Conservation (phyloP, 2,113 vertebrate genomes). For the Stigmatopora nigra region DNA sequence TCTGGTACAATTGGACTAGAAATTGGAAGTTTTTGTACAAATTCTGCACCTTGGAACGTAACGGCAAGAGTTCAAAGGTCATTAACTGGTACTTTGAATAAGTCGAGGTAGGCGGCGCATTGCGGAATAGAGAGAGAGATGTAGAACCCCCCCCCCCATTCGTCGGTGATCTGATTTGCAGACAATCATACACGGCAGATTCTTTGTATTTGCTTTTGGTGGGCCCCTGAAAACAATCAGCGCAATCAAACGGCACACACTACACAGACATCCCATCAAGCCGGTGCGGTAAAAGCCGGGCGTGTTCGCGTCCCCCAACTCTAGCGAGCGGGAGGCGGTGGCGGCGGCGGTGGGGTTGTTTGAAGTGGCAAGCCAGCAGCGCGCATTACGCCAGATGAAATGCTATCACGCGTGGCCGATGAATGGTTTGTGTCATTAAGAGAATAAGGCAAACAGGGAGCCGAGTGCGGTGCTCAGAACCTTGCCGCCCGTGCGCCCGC, state of each 20-base stretch:
- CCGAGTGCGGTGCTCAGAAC: slow-evolving; percentile 45
- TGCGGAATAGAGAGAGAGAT: slow-evolving; percentile 48
- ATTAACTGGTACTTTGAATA: slow-evolving; percentile 24
- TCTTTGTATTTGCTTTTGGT: slow-evolving; percentile 65
- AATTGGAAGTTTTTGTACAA: neutral
- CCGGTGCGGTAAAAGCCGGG: slow-evolving; percentile 40
- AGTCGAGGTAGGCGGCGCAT: slow-evolving; percentile 30
- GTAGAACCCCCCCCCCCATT: slow-evolving; percentile 26
- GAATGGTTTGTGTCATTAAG: slow-evolving; percentile 78
- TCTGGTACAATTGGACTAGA: neutral
- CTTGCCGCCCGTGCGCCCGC: slow-evolving; percentile 45
- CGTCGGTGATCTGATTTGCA: slow-evolving; percentile 61
- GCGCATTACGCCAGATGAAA: slow-evolving; percentile 72
- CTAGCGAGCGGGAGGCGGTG: slow-evolving; percentile 42
- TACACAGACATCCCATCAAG: slow-evolving; percentile 51
- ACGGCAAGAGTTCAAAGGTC: slow-evolving; percentile 50
- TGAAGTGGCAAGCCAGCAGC: slow-evolving; percentile 67
- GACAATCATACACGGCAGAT: slow-evolving; percentile 64
- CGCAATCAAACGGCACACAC: slow-evolving; percentile 64
- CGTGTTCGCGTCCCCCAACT: slow-evolving; percentile 46
- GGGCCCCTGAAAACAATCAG: slow-evolving; percentile 64
- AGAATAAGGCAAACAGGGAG: slow-evolving; percentile 65
- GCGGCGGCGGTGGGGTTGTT: slow-evolving; percentile 49
- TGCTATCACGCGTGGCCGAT: slow-evolving; percentile 65
- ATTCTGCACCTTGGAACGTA: slow-evolving; percentile 7